Base-by-base conservation (phyloP, 2,888 invertebrate genomes). In the Drepana falcataria region DNA sequence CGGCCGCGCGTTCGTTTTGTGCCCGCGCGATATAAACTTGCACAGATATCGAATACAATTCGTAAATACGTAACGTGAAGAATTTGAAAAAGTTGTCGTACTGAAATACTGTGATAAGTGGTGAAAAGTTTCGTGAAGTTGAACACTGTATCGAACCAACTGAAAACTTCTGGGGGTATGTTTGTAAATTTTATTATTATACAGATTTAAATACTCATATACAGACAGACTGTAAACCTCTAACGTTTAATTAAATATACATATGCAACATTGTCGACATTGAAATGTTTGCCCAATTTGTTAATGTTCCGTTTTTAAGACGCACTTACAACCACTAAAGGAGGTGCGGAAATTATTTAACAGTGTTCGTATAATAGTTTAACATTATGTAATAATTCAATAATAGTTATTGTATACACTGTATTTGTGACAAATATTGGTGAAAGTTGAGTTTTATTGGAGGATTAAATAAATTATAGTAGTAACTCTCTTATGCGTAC, bases 211-310 rank as follows among this genome's bases (percentile, higher is more conserved):
- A 37, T 4, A 4, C 5, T 37, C 3, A 37, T 5, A 37, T 37
- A 4, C 5, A 21, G 21, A 0, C 21, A 21, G 21, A 21, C 21
- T 21, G 0, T 21, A 21, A 21, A 21, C 21, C 21, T 21, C 21
- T 21, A 21, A 1, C 21, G 21, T 21, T 21, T 21, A 21, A 21
- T 21, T 21, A 21, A 21, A 21, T 21, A 21, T 21, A 21, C 21
- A 21, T 81, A 83, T 79, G 80, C 56, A 61, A 48, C 82, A 81
- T 83, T 82, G 81, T 81, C 78, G 81, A 65, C 75, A 71, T 74
- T 78, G 76, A 69, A 63, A 60, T 77, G 74, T 82, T 82, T 81
- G 75, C 71, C 75, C 79, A 80, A 81, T 83, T 80, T 67, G 63
- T 79, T 81, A 77, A 76, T 75, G 60, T 59, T 40, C 56, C 60